A percentile compares a stretch with the other conserved stretches of the same genome.
These are phyloP conservation scores for Anastrepha ludens DNA, from an alignment of 1,140 invertebrate species.

Conservation along the genomic window DNA sequence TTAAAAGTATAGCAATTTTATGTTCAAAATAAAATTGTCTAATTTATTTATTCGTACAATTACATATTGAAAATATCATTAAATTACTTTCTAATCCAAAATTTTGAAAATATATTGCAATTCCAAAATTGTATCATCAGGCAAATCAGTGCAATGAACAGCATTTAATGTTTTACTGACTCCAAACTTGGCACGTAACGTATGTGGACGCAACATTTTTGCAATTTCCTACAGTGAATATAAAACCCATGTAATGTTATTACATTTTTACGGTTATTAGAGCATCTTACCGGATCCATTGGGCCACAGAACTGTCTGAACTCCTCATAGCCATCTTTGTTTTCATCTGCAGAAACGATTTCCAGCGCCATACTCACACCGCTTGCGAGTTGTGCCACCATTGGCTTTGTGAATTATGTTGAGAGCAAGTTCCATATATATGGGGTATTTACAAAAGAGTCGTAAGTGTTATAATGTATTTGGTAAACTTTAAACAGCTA, in stretches of 20 bases:
- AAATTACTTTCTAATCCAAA: conserved; percentile 72
- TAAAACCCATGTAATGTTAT: conserved; percentile 7
- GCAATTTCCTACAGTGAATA: conserved; percentile 84
- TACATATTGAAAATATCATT: not conserved
- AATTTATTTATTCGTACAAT: conserved; percentile 56
- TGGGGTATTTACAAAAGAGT: no score
- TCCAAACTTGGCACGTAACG: conserved; percentile 89
- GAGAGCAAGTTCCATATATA: no score
- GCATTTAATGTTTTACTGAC: conserved; percentile 89
- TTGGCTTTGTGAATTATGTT: conserved; percentile 76
- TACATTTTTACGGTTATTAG: not conserved
- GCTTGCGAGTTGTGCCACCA: conserved; percentile 87
- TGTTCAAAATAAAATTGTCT: not conserved
- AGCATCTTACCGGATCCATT: conserved; percentile 85
- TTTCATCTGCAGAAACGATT: conserved; percentile 81
- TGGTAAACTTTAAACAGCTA: no score
- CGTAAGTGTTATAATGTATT: no score
- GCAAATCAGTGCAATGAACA: conserved; percentile 93
- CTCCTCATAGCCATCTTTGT: conserved; percentile 76
- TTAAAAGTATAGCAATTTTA: not conserved
- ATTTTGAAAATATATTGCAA: conserved; percentile 89
- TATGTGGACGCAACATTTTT: conserved; percentile 86
- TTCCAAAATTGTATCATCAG: conserved; percentile 89
- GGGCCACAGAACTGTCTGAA: conserved; percentile 93
- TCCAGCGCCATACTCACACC: conserved; percentile 92